These are phyloP conservation scores for Muscicapa adusta DNA, from an alignment of 2,113 vertebrate genomes.

Conservation along the genomic window DNA sequence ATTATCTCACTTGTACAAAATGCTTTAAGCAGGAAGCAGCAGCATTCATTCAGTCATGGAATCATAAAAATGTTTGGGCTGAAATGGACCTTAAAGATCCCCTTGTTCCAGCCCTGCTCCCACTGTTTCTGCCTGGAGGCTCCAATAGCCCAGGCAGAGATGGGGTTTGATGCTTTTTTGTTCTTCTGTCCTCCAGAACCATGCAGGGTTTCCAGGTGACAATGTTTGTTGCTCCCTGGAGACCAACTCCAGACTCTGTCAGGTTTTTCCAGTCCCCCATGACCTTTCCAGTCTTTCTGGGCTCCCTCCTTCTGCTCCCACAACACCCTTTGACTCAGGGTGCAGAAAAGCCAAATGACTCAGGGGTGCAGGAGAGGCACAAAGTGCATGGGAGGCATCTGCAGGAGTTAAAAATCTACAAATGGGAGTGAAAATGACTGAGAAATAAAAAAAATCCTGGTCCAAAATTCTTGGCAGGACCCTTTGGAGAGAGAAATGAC, in stretches of 20 bases:
- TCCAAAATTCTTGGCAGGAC: neutral
- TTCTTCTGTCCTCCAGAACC: neutral
- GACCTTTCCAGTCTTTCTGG: neutral
- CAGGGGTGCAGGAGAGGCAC: neutral
- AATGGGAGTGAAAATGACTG: neutral
- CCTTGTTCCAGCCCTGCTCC: neutral
- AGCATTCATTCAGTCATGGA: fast-evolving
- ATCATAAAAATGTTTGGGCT: neutral
- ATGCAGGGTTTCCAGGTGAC: neutral
- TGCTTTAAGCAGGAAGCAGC: neutral
- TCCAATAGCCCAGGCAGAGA: neutral
- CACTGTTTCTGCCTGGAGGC: neutral
- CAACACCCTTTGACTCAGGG: neutral
- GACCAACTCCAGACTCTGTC: fast-evolving
- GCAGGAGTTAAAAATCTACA: neutral
- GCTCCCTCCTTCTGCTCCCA: neutral
- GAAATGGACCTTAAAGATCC: neutral
- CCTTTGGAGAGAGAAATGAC: neutral
- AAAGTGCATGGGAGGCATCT: neutral
- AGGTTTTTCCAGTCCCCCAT: neutral
- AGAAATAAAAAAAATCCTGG: neutral
- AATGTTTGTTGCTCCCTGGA: neutral
- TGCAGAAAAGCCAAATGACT: neutral
- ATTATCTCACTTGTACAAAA: neutral
- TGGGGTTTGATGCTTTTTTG: neutral